phyloP scores from a whole-genome alignment of 2,888 invertebrate genomes.

The Calliopum simillimum region DNA sequence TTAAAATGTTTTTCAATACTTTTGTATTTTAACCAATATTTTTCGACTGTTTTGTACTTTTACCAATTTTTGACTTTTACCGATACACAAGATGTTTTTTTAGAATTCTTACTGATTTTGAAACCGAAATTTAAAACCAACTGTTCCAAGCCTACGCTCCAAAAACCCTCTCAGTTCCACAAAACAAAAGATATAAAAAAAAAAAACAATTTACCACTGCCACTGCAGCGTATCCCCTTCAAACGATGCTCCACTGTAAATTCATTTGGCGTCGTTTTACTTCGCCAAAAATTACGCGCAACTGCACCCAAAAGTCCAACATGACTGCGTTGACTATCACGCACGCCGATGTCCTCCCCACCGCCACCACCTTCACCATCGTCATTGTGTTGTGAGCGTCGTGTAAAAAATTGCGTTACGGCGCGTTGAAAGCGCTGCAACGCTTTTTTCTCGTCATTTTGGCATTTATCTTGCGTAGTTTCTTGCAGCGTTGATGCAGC shows the following conservation, averaged over 20 bases:
- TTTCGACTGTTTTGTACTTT: too few relatives aligned
- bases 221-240: conserved; percentile 65
- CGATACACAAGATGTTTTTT: too few relatives aligned
- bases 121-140: conserved; percentile 20
- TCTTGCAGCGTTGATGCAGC: conserved; percentile 7
- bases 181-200: conserved; percentile 11
- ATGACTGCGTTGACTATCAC: conserved; percentile 64
- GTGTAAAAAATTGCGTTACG: conserved; percentile 55
- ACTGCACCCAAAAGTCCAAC: conserved; percentile 58
- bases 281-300: conserved; percentile 56
- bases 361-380: neutral
- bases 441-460: conserved; percentile 35
- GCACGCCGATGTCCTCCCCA: conserved; percentile 51
- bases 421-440: conserved; percentile 50
- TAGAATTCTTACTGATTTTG: conserved; percentile 47
- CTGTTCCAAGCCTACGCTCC: neutral
- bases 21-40: too few relatives aligned
- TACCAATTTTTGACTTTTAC: too few relatives aligned
- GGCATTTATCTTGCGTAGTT: conserved; percentile 30
- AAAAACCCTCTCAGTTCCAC: neutral
- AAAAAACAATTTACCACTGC: conserved; percentile 60
- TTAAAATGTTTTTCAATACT: too few relatives aligned
- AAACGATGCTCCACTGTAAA: conserved; percentile 61
- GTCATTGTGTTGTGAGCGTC: conserved; percentile 34
- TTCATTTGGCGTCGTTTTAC: conserved; percentile 37